phyloP scores from a whole-genome alignment of 2,113 vertebrate species.

The Pimephales promelas region DNA sequence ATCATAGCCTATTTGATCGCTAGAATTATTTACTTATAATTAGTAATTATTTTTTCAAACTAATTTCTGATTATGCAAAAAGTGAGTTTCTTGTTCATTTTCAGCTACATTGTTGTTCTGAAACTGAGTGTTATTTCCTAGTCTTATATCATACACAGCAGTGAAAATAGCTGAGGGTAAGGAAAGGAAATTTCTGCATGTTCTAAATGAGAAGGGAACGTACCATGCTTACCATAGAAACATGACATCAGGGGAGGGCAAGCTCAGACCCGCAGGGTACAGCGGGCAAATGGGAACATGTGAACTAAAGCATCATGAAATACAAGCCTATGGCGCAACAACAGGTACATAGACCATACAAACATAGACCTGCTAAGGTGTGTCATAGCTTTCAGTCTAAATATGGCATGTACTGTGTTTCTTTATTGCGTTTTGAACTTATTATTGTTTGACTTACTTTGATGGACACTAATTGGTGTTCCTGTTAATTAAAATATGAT shows the following conservation, averaged over 20 bases:
- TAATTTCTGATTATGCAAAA: neutral
- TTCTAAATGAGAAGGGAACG: neutral
- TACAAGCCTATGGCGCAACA: neutral
- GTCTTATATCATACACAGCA: neutral
- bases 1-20: neutral
- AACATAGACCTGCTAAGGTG: neutral
- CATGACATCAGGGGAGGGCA: conserved; percentile 61
- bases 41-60: neutral
- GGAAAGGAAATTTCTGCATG: conserved; percentile 30
- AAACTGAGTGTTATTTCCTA: neutral
- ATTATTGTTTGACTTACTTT: neutral
- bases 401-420: neutral
- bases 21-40: neutral
- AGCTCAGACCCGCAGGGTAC: conserved; percentile 56
- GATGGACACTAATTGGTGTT: neutral
- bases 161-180: conserved; percentile 15
- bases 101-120: neutral
- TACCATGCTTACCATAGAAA: conserved; percentile 52
- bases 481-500: conserved; percentile 9
- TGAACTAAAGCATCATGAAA: conserved; percentile 15
- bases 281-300: conserved; percentile 31
- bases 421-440: neutral
- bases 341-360: neutral
- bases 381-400: neutral
- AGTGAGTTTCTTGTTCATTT: neutral